Conservation (phyloP, 2,113 vertebrate genomes). For the Pampusana beccarii region DNA sequence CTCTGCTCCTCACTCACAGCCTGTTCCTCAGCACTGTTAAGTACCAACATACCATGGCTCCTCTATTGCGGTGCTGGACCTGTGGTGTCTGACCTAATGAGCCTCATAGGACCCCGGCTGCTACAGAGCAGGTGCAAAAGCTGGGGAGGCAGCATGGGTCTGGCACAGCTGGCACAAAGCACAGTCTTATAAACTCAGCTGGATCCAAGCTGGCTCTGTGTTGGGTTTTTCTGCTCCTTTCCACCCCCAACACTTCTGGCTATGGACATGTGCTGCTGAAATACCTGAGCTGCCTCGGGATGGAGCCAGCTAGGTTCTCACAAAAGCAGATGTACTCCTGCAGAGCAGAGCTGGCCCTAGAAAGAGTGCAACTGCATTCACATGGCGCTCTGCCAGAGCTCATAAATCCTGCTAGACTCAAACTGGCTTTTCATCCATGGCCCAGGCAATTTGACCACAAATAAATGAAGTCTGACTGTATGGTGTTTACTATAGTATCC, state of each 20-base stretch:
- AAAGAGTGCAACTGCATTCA: neutral
- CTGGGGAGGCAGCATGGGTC: neutral
- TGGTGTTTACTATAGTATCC: neutral
- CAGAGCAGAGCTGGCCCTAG: neutral
- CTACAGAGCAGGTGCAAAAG: neutral
- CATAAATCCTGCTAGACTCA: neutral
- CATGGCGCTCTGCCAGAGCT: neutral
- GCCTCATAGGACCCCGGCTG: neutral
- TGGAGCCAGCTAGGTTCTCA: constrained; percentile 34
- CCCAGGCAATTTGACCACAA: neutral
- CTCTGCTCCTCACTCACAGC: neutral
- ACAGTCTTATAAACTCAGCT: neutral
- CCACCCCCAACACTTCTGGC: neutral
- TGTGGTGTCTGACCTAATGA: neutral
- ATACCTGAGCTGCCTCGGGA: constrained; percentile 44
- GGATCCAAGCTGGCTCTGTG: neutral
- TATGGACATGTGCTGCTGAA: neutral
- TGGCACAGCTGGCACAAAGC: neutral
- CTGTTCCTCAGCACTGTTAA: neutral
- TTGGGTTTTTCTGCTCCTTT: neutral
- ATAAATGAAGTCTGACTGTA: neutral
- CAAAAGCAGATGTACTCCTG: constrained; percentile 40
- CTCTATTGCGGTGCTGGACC: neutral
- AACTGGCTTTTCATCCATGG: neutral
- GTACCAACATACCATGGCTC: accelerated